phyloP scores from a whole-genome alignment of 2,888 invertebrate genomes.

The Meta bourneti region DNA sequence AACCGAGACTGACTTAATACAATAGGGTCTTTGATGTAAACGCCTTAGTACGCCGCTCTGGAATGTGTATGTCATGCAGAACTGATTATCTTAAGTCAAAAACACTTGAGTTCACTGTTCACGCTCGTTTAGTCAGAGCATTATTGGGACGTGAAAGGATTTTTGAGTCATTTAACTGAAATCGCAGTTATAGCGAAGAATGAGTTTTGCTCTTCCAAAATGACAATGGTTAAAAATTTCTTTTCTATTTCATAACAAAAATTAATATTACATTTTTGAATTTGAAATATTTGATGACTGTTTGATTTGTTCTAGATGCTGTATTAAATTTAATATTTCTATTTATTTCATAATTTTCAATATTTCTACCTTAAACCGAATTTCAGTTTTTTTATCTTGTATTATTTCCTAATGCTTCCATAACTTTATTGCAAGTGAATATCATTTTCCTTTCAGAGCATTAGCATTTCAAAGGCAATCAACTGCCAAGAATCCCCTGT shows the following conservation, averaged over 20 bases:
- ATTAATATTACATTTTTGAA: neutral
- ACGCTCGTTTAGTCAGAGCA: conserved; percentile 56
- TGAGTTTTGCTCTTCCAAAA: neutral
- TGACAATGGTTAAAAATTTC: conserved; percentile 48
- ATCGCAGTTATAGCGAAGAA: neutral
- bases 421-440: neutral
- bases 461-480: conserved; percentile 95
- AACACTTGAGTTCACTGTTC: conserved; percentile 73
- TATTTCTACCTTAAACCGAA: neutral
- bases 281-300: neutral
- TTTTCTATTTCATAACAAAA: neutral
- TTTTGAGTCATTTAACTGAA: conserved; percentile 7
- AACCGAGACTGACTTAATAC: neutral
- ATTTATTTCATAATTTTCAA: neutral
- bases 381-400: neutral
- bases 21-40: conserved; percentile 38
- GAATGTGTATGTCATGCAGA: conserved; percentile 70
- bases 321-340: neutral
- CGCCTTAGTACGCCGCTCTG: conserved; percentile 48
- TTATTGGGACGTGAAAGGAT: conserved; percentile 69
- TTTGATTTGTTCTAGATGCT: neutral
- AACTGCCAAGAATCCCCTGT: conserved; percentile 95
- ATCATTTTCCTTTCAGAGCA: conserved; percentile 84
- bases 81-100: conserved; percentile 67
- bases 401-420: neutral